Evolutionary conservation across 2,113 vertebrate species (phyloP), one percentile per base, ranked within the genome.

Genomic region (Azemiops feae): DNA sequence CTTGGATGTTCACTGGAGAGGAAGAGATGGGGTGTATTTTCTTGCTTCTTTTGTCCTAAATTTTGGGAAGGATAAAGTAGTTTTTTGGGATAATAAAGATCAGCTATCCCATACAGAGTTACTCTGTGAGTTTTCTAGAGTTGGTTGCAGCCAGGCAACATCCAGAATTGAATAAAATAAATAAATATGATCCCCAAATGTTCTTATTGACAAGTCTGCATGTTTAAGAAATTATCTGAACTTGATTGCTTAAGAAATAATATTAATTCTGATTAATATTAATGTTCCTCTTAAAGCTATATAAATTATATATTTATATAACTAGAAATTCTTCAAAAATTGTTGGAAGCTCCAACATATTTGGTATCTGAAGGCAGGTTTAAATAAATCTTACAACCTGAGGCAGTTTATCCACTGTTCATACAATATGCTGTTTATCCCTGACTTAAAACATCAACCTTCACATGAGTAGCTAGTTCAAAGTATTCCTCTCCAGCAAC

Each of bases 11-110:
- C 90, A 92, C 20, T 91, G 5, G 27, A 14, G 34, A 52, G 12
- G 93, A 53, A 47, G 95, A 89, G 69, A 93, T 92, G 45, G n/a
- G 2, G 92, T 92, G 69, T 92, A 50, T 93, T 95, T 92, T 90
- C 88, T 93, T 94, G 95, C 94, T 95, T 96, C 90, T 93, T 89
- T 91, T 90, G 88, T 30, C 45, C 94, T 95, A 89, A 69, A 2
- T 89, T 39, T 93, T 45, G 50, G 14, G 22, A 85, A 9, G 55
- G 27, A 87, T 74, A 81, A 91, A 74, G 90, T 92, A 30, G 7
- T 92, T 95, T 95, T 53, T 39, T 92, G 57, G 6, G 34, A 55
- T 54, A 52, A 20, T 30, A 30, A 52, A 53, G 5, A 2, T 23
- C 52, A 1, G 1, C 39, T 18, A 45, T 9, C 60, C 47, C 57